Evolutionary conservation across 2,888 invertebrate species (phyloP).

Genomic region (Mylabris sibirica): DNA sequence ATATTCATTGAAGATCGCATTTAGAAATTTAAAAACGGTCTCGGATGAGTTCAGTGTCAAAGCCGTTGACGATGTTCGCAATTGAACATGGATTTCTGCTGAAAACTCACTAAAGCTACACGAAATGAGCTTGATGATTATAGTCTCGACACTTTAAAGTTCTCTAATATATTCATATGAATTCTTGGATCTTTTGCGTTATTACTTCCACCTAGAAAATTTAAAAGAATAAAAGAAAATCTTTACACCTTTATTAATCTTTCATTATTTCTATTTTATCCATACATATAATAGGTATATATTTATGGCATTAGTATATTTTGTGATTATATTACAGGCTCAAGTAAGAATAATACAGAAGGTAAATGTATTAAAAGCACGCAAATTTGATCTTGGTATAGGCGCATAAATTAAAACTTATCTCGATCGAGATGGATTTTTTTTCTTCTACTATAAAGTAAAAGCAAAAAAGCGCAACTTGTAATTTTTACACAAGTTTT

Average conservation of each 20-base stretch:
- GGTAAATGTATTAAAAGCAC: slow-evolving; percentile 14
- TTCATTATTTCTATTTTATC: background rate
- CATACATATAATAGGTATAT: background rate
- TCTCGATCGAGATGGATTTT: slow-evolving; percentile 18
- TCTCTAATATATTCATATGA: slow-evolving; percentile 26
- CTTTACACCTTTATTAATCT: background rate
- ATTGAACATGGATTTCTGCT: slow-evolving; percentile 30
- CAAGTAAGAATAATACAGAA: background rate
- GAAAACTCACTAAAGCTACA: slow-evolving; percentile 33
- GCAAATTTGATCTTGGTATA: slow-evolving; percentile 22
- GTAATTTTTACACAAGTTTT: background rate
- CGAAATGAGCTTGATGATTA: slow-evolving; percentile 41
- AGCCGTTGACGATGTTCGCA: slow-evolving; percentile 26
- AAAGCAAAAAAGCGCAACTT: background rate
- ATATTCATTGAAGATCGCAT: slow-evolving; percentile 32
- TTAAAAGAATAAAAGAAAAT: background rate
- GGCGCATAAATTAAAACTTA: slow-evolving; percentile 31
- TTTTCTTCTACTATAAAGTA: background rate
- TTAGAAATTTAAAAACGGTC: slow-evolving; percentile 32
- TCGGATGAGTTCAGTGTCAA: slow-evolving; percentile 22
- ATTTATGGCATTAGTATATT: background rate
- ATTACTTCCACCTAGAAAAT: background rate
- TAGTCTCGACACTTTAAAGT: slow-evolving; percentile 28
- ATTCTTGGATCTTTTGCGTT: background rate
- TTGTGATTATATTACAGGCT: background rate